phyloP scores from a whole-genome alignment of 2,797 vertebrate species.

The Fringilla coelebs region DNA sequence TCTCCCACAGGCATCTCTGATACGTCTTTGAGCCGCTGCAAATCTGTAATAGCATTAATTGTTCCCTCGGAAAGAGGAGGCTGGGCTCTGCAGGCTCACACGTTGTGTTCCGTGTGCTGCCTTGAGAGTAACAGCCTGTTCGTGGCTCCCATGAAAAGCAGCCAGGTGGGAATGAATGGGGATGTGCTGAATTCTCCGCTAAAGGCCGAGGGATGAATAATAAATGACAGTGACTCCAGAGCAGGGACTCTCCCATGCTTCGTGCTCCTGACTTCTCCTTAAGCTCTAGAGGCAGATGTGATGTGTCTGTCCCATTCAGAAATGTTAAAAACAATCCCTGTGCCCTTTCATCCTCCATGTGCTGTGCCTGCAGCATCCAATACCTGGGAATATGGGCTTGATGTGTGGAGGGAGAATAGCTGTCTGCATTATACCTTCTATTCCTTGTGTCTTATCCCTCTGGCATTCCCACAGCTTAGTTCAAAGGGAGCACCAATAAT shows the following conservation, averaged over 20 bases:
- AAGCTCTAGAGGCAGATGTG: background rate
- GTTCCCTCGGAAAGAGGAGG: background rate
- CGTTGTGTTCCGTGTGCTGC: background rate
- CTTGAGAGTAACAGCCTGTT: background rate
- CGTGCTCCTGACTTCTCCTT: background rate
- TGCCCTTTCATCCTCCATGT: background rate
- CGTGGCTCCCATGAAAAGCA: conserved; percentile 6
- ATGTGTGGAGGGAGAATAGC: background rate
- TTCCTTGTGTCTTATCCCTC: background rate
- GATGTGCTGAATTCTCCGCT: background rate
- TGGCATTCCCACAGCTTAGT: background rate
- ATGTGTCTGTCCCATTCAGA: background rate
- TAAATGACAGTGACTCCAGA: background rate
- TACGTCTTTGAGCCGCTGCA: background rate
- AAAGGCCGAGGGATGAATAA: conserved; percentile 39
- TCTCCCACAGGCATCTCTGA: background rate
- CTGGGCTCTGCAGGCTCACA: background rate
- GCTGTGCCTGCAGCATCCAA: background rate
- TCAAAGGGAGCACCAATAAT: background rate
- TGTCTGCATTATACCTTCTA: background rate
- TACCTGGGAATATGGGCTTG: background rate
- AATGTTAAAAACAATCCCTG: background rate
- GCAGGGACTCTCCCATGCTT: background rate
- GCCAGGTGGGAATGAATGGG: background rate
- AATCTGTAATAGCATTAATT: background rate